Evolutionary conservation across 2,113 vertebrate genomes (phyloP).

Genomic region (Dipodomys merriami): DNA sequence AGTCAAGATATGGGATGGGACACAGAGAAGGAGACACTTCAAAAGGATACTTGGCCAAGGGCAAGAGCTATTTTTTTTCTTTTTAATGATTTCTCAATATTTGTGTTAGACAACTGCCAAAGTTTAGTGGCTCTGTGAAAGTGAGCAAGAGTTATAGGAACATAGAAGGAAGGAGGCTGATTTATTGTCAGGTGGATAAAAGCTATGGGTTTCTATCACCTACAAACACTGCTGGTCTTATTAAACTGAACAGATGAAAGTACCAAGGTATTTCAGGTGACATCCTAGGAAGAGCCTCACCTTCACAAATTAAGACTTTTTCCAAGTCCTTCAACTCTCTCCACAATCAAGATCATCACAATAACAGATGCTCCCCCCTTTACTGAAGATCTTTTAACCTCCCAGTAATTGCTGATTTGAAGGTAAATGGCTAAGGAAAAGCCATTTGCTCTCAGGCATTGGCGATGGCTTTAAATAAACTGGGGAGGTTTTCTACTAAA

Average conservation of each 20-base stretch:
- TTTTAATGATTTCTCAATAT: neutral
- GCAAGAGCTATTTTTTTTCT: neutral
- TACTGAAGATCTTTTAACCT: neutral
- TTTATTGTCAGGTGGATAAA: neutral
- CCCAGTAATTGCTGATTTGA: constrained; percentile 31
- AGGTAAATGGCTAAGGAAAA: neutral
- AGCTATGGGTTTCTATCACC: neutral
- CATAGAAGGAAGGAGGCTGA: neutral
- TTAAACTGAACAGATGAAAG: neutral
- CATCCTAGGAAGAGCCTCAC: neutral
- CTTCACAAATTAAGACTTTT: neutral
- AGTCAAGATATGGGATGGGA: neutral
- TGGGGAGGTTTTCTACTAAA: neutral
- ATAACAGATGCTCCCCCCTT: neutral
- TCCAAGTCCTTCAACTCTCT: neutral
- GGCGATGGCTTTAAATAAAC: constrained; percentile 9
- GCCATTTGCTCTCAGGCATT: neutral
- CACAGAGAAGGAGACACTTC: neutral
- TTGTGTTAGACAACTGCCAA: neutral
- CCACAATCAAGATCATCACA: neutral
- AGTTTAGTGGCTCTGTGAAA: neutral
- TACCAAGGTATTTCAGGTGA: neutral
- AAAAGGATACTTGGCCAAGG: neutral
- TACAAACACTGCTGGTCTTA: neutral
- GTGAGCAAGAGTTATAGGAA: neutral